Base-by-base conservation (phyloP, 2,113 vertebrate species). In the Ammodytes marinus region DNA sequence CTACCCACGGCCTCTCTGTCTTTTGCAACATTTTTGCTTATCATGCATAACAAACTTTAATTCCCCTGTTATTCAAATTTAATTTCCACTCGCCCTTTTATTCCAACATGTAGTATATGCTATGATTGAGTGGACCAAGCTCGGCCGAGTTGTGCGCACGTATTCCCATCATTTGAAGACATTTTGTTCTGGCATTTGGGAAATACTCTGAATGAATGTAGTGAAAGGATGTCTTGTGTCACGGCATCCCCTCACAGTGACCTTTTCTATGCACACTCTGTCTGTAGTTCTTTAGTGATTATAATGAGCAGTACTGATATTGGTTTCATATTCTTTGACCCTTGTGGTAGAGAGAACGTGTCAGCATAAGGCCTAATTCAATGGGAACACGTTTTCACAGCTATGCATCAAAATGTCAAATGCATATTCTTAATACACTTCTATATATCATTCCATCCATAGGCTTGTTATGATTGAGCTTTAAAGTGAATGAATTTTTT, bases 21-120 rank as follows among this genome's bases (percentile, higher is more conserved):
- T 40, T 40, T 13, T 55, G 49, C 46, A 35, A 14, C 39, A 65
- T 65, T 40, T 27, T 27, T 65, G 35, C 11, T 37, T 61, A 19
- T 71, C 43, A 27, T 55, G 35, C 71, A 8, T 64, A 11, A 49
- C n/a, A 52, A 50, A 14, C 66, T 50, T 35, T 42, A 63, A 64
- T 76, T 73, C 4, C 17, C 19, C 42, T 37, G 11, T 27, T 47
- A 74, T 68, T 69, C 45, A 58, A 68, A 10, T 69, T 82, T 74
- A 35, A 74, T 46, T 59, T 71, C 42, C 43, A 40, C 39, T n/a
- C 5, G 6, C 8, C 14, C 57, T 73, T 5, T 27, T 53, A 40
- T 58, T 43, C 50, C 27, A 27, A 27, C 27, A 27, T 27, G 27
- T 27, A 71, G 13, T 6, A 43, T 35, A 57, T 9, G 42, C 37